Conservation (phyloP, 2,888 invertebrate genomes). For the Ctenicera cuprea region DNA sequence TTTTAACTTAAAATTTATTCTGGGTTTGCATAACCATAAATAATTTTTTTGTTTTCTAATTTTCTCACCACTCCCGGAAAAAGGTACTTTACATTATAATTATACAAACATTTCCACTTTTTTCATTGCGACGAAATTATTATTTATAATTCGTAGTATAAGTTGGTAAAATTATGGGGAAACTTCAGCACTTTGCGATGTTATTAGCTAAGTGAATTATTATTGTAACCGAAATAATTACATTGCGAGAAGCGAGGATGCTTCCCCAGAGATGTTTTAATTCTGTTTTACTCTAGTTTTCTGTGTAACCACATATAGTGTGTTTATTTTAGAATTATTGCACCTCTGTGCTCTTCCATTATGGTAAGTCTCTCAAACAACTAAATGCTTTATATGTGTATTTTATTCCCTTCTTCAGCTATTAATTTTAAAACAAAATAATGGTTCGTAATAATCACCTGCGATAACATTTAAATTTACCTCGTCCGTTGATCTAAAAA, state of each 20-base stretch:
- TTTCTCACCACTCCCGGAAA: slow-evolving; percentile 3
- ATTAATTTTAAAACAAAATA: too few species aligned
- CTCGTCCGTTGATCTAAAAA: too few species aligned
- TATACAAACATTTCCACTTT: not conserved
- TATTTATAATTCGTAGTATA: slow-evolving; percentile 49
- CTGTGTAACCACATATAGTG: slow-evolving; percentile 53
- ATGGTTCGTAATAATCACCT: too few species aligned
- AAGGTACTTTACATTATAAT: slow-evolving; percentile 10
- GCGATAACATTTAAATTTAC: too few species aligned
- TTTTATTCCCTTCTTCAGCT: slow-evolving; percentile 2
- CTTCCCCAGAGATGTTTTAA: slow-evolving; percentile 54
- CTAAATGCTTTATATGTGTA: slow-evolving; percentile 15
- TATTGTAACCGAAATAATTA: slow-evolving; percentile 56
- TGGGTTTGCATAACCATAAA: too few species aligned
- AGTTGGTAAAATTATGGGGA: slow-evolving; percentile 51
- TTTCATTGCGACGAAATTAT: slow-evolving; percentile 38
- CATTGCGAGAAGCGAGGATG: slow-evolving; percentile 53
- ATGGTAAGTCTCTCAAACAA: slow-evolving; percentile 35
- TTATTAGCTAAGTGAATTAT: slow-evolving; percentile 56
- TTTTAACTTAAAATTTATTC: not conserved
- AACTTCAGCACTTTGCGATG: slow-evolving; percentile 55
- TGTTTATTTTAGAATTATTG: slow-evolving; percentile 53
- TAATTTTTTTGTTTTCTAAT: slow-evolving; percentile 1
- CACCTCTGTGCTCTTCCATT: slow-evolving; percentile 47
- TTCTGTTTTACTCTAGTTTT: slow-evolving; percentile 55